Percentiles rank a stretch among this genome's conserved stretches.
These are phyloP conservation scores for Sinohyriopsis cumingii DNA, from an alignment of 2,888 invertebrate species.

Conservation along the genomic window DNA sequence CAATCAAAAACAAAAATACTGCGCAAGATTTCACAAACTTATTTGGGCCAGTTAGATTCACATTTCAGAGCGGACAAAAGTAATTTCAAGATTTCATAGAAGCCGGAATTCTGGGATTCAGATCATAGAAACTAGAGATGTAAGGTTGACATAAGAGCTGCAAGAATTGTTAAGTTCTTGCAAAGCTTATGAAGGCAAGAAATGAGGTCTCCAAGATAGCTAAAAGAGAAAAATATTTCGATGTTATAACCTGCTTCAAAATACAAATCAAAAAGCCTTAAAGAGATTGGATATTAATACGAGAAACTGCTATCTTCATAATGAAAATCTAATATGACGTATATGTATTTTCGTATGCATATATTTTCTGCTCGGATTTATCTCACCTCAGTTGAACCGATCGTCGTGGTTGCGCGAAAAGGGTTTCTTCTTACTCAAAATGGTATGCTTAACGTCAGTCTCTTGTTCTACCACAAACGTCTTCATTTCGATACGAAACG, in stretches of 20 bases:
- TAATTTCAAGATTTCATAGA: slow-evolving; percentile 7
- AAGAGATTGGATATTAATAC: slow-evolving; percentile 14
- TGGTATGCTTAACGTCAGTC: too few species aligned
- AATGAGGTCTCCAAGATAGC: slow-evolving; percentile 1
- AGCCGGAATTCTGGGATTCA: slow-evolving; percentile 11
- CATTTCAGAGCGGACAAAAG: background rate
- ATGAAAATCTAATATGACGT: too few species aligned
- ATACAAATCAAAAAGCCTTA: slow-evolving; percentile 12
- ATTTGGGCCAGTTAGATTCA: too few species aligned
- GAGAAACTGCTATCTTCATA: slow-evolving; percentile 11
- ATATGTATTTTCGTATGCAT: too few species aligned
- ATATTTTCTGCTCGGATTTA: too few species aligned
- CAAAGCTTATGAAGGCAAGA: slow-evolving; percentile 5
- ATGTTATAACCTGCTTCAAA: slow-evolving; percentile 12
- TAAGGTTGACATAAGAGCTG: slow-evolving; percentile 1
- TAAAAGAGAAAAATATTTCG: background rate
- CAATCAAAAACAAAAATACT: too few species aligned
- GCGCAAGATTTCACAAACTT: too few species aligned
- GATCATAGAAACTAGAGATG: background rate
- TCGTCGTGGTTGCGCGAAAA: too few species aligned
- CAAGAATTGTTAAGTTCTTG: slow-evolving; percentile 8
- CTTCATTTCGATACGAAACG: too few species aligned
- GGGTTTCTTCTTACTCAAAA: too few species aligned
- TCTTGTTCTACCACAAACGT: too few species aligned
- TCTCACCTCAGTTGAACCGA: too few species aligned